Evolutionary conservation across 2,888 invertebrate species (phyloP), one percentile per base, ranked within the genome.

Genomic region (Beris morrisii): DNA sequence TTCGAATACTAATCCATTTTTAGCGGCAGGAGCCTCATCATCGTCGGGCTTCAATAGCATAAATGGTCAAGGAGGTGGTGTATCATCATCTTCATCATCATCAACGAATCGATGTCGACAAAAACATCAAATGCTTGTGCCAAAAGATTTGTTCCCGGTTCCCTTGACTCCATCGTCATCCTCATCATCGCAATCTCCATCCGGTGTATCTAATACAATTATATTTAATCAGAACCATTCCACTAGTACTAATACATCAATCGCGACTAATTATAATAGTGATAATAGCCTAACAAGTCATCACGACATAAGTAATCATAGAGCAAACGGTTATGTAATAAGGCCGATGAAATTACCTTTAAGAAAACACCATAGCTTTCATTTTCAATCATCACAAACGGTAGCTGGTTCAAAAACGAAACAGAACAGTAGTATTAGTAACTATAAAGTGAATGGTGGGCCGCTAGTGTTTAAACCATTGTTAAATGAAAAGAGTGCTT

Each of bases 331-430:
- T 11, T 73, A 72, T 56, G 67, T 74, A 48, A 76, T 74, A 54
- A 74, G 78, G 4, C 78, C 79, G 38, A 73, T 79, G 66, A 78
- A 76, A 45, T 67, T 80, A 67, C 81, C 81, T 9, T 64, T 81
- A 68, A 79, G 80, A 32, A 81, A 81, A 74, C 79, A 81, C 74
- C 81, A 81, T 71, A 80, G 78, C 67, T 81, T 81, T 71, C 80
- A 81, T 72, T 80, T 81, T 66, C 79, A 81, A 63, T 75, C 75
- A 64, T 77, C 76, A 43, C 77, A 79, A 70, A 79, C 78, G 54
- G 77, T 78, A 65, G 76, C 76, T 61, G 78, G 77, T 69, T 69
- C 72, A 31, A 72, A 68, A 57, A 50, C 38, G n/a, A 57, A 52
- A 22, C 46, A 56, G 3, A 46, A 58, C 15, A 64, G 43, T 56